Evolutionary conservation across 2,113 vertebrate genomes (phyloP), one percentile per base, ranked within the genome.

Genomic region (Oreochromis aureus): DNA sequence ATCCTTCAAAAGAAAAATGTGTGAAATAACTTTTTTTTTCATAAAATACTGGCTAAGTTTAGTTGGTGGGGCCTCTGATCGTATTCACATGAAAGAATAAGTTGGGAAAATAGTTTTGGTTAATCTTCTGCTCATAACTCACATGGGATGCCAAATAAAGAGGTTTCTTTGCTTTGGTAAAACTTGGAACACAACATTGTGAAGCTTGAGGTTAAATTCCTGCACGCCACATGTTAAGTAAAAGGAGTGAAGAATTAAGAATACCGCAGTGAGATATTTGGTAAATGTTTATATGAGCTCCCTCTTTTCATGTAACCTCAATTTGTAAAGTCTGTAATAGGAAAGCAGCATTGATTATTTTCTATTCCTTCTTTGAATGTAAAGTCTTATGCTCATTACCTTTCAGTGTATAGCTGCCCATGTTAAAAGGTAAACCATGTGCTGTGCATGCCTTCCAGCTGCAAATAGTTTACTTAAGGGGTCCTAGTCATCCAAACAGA

Each of bases 401-500:
- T 89, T 92, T 54, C 88, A 92, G 66, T 89, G 86, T 32, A 79
- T 41, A 34, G 58, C 79, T 79, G 91, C 89, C 54, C 90, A 88
- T 10, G 54, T 80, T 80, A 86, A 76, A 80, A 59, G 34, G 27
- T 91, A 92, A 76, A 93, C 79, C 30, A 81, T 83, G 69, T 85
- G 90, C 53, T n/a, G 81, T 82, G 48, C 79, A 12, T 84, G 90
- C 24, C 59, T 88, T 63, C 34, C 89, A 85, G 85, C 86, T 69
- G 78, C 85, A 90, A 86, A 89, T 8, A 86, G 88, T 88, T 90
- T 73, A 90, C 91, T 89, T 19, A 89, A 90, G 44, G 89, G 87
- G 89, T 92, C 82, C 86, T 91, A 54, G 71, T 93, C 89, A 71
- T 93, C 90, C 90, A 94, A 54, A 87, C 93, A 93, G 88, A 94